Evolutionary conservation across 2,888 invertebrate genomes (phyloP), one percentile per base, ranked within the genome.

Genomic region (Ferdinandea cuprea): DNA sequence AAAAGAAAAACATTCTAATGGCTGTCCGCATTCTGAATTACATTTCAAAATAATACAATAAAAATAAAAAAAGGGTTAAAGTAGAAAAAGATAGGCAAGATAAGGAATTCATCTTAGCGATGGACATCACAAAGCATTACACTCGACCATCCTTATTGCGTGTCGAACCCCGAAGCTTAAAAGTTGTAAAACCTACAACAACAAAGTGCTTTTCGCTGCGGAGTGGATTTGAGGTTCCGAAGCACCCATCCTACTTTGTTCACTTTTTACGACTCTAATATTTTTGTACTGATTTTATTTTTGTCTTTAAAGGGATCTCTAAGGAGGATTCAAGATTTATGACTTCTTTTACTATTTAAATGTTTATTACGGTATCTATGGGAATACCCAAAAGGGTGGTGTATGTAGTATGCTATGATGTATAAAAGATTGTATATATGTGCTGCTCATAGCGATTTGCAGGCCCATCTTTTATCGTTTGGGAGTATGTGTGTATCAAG

Each of bases 281-380:
- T 65, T 50, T 30, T 19, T 40, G 48, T 54, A 17, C 58, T 66
- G 63, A 44, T 69, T 80, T 80, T 80, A 74, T 76, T 76, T 76
- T 58, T 56, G 63, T 71, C 52, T n/a, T n/a, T 35, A 68, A 78
- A 78, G 61, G 78, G 71, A 42, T 68, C 78, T 78, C 83, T 30
- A 73, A 73, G 78, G 72, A 78, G 68, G 78, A 78, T 83, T 83
- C 61, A 78, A 83, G 83, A 83, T 83, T 83, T 83, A 83, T 83
- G 83, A 78, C 83, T 83, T 73, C 59, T 83, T 83, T 78, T 83
- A 83, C 72, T 83, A 83, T 83, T 83, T 72, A 83, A 83, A 83
- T 83, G 83, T 78, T 83, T 83, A 83, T 83, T 78, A 78, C 78
- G 83, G 68, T 83, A 81, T 81, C 71, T 77, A 46, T 54, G 71